A percentile compares a stretch with the other conserved stretches of the same genome.
Conservation (phyloP, 2,888 invertebrate genomes). For the Hololepta plana region DNA sequence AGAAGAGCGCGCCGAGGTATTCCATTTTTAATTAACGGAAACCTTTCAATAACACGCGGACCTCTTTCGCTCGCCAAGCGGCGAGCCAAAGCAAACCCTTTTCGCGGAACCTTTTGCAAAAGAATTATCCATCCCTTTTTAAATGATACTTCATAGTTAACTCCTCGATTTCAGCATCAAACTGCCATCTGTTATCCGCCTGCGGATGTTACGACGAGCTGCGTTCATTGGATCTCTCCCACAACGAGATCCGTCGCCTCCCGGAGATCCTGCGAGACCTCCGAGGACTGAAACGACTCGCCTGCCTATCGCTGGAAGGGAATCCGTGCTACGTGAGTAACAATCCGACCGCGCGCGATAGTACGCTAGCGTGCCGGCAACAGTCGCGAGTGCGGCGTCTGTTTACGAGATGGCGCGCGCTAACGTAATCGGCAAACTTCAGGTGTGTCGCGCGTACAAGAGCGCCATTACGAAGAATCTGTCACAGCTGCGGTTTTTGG, state of each 20-base stretch:
- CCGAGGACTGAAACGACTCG: constrained; percentile 23
- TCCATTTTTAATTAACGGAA: too few relatives aligned
- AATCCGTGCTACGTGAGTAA: constrained; percentile 38
- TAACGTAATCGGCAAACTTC: too few relatives aligned
- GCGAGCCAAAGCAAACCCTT: constrained; percentile 1
- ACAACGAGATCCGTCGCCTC: constrained; percentile 38
- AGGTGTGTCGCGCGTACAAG: constrained; percentile 33
- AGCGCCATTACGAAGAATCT: constrained; percentile 24
- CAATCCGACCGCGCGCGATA: too few relatives aligned
- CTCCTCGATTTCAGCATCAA: constrained; percentile 16
- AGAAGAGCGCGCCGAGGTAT: too few relatives aligned
- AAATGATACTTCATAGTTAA: constrained; percentile 1
- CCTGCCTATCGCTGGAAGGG: constrained; percentile 32
- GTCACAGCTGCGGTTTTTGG: constrained; percentile 31
- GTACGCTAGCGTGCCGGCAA: too few relatives aligned
- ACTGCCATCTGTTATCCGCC: constrained; percentile 16
- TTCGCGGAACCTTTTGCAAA: too few relatives aligned
- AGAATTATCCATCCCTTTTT: too few relatives aligned
- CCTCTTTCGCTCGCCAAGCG: too few relatives aligned
- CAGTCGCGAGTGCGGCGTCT: not conserved
- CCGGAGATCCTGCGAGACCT: constrained; percentile 26
- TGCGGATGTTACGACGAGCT: constrained; percentile 13
- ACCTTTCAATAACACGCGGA: too few relatives aligned
- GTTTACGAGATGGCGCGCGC: too few relatives aligned
- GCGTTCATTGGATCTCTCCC: constrained; percentile 30